Evolutionary conservation across 2,888 invertebrate species (phyloP), one percentile per base, ranked within the genome.

Genomic region (Eupeodes latifasciatus): DNA sequence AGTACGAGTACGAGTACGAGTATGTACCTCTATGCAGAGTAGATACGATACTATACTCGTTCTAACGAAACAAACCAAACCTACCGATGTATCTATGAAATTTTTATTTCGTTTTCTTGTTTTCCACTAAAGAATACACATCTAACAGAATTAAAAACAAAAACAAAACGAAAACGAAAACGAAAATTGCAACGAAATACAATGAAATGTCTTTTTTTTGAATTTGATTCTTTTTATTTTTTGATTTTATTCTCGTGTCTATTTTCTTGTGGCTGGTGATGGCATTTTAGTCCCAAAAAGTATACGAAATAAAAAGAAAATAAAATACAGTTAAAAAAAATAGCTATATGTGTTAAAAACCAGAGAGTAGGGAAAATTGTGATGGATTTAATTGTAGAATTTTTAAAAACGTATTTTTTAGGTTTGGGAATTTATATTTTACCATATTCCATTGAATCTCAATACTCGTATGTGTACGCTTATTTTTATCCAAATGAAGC

Each of bases 161-260:
- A 69, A 36, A 27, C 36, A 75, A 81, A 80, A 80, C 27, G 27
- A 72, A 71, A 59, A 59, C 34, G 27, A 75, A 81, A 80, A 80
- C n/a, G 55, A 81, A 80, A 80, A 77, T 44, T 88, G 78, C 88
- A 85, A 61, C 84, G 59, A 77, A 84, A 85, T 44, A 81, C 77
- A 88, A 85, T 88, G 81, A 77, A 84, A 78, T 78, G 72, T 74
- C 55, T 62, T 77, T 81, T 81, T 59, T 77, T 19, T 55, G 19
- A 27, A 16, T 36, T 72, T 67, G 40, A 7, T 40, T 40, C 9
- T 40, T 57, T 81, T 72, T 40, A 44, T 67, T n/a, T 51, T 47
- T 53, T 36, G 12, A 19, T 44, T 64, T 12, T 19, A 71, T 71
- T 71, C 40, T 55, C 55, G 55, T 78, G 67, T 53, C 34, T 53